Conservation (phyloP, 2,888 invertebrate genomes). For the Ophion ventricosus region DNA sequence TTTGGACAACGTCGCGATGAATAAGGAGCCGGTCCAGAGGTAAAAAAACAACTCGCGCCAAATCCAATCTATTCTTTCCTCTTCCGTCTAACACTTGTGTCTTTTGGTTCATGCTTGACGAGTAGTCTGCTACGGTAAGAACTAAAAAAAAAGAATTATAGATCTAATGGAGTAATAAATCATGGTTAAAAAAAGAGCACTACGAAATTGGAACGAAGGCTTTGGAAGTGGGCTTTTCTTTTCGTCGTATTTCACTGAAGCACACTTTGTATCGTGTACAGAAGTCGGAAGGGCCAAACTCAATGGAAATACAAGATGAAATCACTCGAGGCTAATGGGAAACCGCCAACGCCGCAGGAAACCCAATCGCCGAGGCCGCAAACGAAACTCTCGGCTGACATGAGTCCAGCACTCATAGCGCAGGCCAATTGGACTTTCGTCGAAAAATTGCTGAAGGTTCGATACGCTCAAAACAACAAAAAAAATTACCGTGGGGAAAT, state of each 20-base stretch:
- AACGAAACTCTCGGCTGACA: slow-evolving; percentile 86
- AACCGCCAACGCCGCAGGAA: slow-evolving; percentile 78
- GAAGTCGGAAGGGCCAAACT: slow-evolving; percentile 81
- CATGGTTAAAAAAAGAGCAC: slow-evolving; percentile 15
- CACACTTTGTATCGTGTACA: slow-evolving; percentile 61
- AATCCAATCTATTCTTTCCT: neutral
- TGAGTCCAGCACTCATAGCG: slow-evolving; percentile 95
- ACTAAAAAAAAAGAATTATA: slow-evolving; percentile 50
- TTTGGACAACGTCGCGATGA: slow-evolving; percentile 90
- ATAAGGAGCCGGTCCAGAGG: slow-evolving; percentile 89
- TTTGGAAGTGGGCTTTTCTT: slow-evolving; percentile 15
- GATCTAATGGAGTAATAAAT: neutral
- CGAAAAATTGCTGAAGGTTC: slow-evolving; percentile 96
- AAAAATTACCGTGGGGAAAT: neutral
- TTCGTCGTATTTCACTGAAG: neutral
- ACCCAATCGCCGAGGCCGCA: slow-evolving; percentile 82
- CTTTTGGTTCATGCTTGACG: slow-evolving; percentile 72
- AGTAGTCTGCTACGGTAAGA: slow-evolving; percentile 82
- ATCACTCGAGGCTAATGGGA: slow-evolving; percentile 80
- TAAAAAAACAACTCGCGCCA: slow-evolving; percentile 74
- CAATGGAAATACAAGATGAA: slow-evolving; percentile 83
- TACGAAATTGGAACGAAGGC: neutral
- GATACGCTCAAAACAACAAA: neutral
- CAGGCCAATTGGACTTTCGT: slow-evolving; percentile 99
- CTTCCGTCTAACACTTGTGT: slow-evolving; percentile 41